Evolutionary conservation across 1,140 invertebrate species (phyloP).

Genomic region (Polyergus mexicanus): DNA sequence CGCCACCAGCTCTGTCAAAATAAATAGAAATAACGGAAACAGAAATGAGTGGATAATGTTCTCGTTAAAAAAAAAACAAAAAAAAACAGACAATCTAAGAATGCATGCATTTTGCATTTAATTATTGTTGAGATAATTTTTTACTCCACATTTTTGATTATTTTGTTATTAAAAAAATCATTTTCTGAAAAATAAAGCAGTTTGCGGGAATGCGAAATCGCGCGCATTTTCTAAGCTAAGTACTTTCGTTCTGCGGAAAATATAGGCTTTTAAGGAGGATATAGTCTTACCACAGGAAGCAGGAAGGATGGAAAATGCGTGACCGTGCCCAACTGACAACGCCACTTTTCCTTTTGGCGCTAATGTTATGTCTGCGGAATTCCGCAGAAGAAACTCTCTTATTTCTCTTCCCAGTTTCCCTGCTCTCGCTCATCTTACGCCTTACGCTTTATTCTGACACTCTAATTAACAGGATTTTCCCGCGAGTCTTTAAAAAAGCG

Average conservation of each 20-base stretch:
- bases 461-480: constrained; percentile 74
- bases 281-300: neutral
- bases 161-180: constrained; percentile 16
- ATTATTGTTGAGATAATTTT: neutral
- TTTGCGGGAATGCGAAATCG: constrained; percentile 19
- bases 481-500: constrained; percentile 31
- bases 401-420: constrained; percentile 39
- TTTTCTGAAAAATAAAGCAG: constrained; percentile 34
- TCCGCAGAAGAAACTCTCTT: constrained; percentile 49
- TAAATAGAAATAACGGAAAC: neutral
- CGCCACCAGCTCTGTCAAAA: constrained; percentile 47
- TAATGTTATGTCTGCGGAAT: constrained; percentile 67
- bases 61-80: neutral
- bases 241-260: constrained; percentile 5
- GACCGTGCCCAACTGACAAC: constrained; percentile 25
- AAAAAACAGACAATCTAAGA: neutral
- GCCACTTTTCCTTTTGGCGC: constrained; percentile 55
- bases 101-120: neutral
- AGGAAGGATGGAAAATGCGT: constrained; percentile 27
- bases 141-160: neutral
- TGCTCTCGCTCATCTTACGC: constrained; percentile 45
- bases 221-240: neutral
- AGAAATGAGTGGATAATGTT: neutral
- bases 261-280: constrained; percentile 30
- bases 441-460: constrained; percentile 61